Percentiles rank a stretch among this genome's conserved stretches.
These are phyloP conservation scores for Diarsia dahlii DNA, from an alignment of 2,888 invertebrate genomes.

Conservation along the genomic window DNA sequence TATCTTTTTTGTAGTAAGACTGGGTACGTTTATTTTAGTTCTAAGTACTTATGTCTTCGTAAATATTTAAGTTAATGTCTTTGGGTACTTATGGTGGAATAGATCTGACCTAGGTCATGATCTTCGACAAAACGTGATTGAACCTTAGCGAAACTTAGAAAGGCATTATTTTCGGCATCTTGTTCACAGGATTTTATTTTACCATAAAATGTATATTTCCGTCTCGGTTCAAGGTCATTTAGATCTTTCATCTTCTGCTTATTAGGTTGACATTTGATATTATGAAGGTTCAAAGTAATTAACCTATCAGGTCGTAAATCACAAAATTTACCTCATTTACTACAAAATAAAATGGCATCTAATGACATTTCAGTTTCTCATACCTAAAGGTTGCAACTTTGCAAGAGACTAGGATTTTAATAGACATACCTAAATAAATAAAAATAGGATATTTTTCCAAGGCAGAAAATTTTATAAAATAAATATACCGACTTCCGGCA, in stretches of 20 bases:
- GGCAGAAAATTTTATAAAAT: no score
- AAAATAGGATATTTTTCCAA: no score
- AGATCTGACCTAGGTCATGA: not conserved
- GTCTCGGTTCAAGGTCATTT: constrained; percentile 27
- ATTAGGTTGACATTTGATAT: constrained; percentile 27
- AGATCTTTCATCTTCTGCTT: constrained; percentile 18
- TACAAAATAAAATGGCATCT: constrained; percentile 22
- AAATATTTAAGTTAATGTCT: no score
- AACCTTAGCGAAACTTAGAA: not conserved
- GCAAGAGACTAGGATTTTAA: constrained; percentile 6
- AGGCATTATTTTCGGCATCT: not conserved
- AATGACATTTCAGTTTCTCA: constrained; percentile 13
- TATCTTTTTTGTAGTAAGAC: no score
- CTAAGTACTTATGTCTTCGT: no score
- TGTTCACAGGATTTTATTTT: constrained; percentile 28
- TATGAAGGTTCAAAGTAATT: constrained; percentile 52
- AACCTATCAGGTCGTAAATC: constrained; percentile 56
- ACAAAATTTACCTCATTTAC: constrained; percentile 39
- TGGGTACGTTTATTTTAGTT: no score
- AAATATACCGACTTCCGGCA: no score
- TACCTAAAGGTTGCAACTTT: no score
- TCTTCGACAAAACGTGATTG: not conserved
- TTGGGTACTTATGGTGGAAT: not conserved
- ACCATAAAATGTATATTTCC: constrained; percentile 12
- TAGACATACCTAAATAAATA: not conserved